Evolutionary conservation across 2,113 vertebrate genomes (phyloP).

Genomic region (Machaerirhynchus nigripectus): DNA sequence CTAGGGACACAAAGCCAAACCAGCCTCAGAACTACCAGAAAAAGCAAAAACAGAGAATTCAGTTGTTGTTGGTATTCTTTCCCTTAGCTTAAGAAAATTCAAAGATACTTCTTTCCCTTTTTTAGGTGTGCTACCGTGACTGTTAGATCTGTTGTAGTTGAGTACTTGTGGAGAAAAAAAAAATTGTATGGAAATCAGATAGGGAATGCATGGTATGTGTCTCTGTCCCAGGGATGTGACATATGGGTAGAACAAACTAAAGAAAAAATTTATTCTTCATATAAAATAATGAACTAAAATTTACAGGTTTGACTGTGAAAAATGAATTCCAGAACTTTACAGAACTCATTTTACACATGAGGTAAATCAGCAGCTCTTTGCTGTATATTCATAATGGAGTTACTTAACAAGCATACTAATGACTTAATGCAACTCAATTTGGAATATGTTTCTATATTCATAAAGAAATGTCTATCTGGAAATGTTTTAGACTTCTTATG

Average conservation of each 20-base stretch:
- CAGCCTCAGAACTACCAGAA: not conserved
- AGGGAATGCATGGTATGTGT: not conserved
- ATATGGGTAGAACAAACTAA: not conserved
- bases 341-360: not conserved
- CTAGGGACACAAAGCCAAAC: not conserved
- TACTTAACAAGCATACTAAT: not conserved
- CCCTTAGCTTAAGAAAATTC: not conserved
- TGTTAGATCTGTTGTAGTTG: not conserved
- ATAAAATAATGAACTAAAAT: not conserved
- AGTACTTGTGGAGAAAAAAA: not conserved
- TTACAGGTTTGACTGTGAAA: not conserved
- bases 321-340: not conserved
- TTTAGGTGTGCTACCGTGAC: not conserved
- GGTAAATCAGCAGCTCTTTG: not conserved
- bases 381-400: not conserved
- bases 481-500: not conserved
- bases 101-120: not conserved
- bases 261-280: not conserved
- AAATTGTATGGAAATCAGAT: not conserved
- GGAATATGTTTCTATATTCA: not conserved
- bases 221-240: not conserved
- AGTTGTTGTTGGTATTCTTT: rapidly evolving
- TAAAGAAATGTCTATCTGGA: not conserved
- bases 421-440: not conserved
- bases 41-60: not conserved